Conservation (phyloP, 2,113 vertebrate species). For the Pluvialis apricaria region DNA sequence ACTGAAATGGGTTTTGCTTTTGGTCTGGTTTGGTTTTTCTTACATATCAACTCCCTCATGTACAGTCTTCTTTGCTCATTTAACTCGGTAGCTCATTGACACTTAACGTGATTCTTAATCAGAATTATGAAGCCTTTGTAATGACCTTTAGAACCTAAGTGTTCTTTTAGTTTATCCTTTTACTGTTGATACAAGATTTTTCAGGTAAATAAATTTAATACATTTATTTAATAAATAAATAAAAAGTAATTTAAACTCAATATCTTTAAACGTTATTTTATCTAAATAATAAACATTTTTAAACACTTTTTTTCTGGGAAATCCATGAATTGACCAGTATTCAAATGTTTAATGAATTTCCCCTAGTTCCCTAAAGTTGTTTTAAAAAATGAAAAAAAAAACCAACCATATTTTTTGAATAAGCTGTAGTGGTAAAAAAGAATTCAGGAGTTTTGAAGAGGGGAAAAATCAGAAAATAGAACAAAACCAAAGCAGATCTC, state of each 20-base stretch:
- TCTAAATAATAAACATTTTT: neutral
- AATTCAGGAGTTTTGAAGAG: neutral
- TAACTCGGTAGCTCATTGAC: neutral
- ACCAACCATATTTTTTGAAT: rapidly evolving
- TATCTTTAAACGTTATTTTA: neutral
- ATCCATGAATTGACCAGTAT: neutral
- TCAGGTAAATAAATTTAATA: neutral
- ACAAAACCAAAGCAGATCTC: neutral
- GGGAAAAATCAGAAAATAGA: neutral
- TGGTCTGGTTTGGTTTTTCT: neutral
- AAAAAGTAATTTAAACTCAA: neutral
- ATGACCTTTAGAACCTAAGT: neutral
- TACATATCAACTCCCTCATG: neutral
- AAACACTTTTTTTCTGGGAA: rapidly evolving
- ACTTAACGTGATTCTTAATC: neutral
- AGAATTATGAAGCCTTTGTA: neutral
- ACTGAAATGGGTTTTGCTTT: neutral
- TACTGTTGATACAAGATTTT: neutral
- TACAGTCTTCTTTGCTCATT: neutral
- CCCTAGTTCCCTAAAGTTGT: neutral
- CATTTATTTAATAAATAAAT: no score
- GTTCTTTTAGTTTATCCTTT: neutral
- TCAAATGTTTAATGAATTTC: neutral
- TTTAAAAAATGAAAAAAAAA: neutral
- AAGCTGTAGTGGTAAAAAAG: neutral